Conservation (phyloP, 1,140 invertebrate species). For the Brachionus koreanus region DNA sequence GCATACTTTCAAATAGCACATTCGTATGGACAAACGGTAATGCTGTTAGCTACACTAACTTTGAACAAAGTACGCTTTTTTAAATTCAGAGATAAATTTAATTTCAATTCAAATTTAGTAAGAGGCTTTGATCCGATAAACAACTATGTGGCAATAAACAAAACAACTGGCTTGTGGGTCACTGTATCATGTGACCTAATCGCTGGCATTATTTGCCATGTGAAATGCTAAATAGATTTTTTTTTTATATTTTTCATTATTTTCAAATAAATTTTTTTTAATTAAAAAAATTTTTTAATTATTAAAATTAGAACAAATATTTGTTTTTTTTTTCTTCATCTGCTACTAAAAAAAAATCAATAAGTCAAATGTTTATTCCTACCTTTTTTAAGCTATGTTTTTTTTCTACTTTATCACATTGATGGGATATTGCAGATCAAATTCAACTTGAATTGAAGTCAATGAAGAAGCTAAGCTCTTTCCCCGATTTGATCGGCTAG, state of each 20-base stretch:
- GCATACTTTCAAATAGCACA: not conserved
- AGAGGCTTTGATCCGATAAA: not conserved
- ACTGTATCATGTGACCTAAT: not conserved
- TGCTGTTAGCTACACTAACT: conserved; percentile 1
- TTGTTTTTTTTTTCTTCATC: not conserved
- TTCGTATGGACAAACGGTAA: not conserved
- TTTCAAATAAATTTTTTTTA: not conserved
- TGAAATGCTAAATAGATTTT: not conserved
- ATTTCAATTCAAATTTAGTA: not conserved
- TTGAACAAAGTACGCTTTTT: not conserved
- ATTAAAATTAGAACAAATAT: not conserved
- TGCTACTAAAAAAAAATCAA: not conserved
- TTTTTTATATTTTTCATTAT: not conserved
- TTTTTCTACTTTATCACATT: not conserved
- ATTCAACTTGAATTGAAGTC: not conserved
- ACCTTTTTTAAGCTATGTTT: not conserved
- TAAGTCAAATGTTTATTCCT: not conserved
- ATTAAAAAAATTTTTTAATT: not conserved
- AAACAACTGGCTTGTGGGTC: conserved; percentile 4
- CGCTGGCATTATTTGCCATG: not conserved
- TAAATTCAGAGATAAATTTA: not conserved
- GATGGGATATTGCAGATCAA: not conserved
- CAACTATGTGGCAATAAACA: not conserved
- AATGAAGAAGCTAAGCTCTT: too few species aligned
- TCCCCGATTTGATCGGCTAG: too few species aligned